Conservation (phyloP, 2,888 invertebrate genomes). For the Pandemis corylana region DNA sequence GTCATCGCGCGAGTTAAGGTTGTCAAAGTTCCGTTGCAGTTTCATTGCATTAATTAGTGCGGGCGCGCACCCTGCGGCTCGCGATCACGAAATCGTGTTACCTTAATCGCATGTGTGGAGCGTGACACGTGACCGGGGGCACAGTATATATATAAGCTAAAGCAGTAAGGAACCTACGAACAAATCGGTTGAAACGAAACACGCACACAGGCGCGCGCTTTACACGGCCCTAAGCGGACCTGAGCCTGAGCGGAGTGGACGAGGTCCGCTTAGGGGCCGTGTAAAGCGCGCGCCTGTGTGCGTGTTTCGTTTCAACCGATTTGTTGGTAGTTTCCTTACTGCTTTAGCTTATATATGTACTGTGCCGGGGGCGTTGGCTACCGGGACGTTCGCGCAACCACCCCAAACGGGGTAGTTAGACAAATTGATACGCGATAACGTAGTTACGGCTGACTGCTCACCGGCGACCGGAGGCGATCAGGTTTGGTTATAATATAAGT, state of each 20-base stretch:
- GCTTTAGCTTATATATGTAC: too few species aligned
- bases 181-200: too few species aligned
- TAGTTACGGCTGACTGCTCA: neutral
- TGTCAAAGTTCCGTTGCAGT: neutral
- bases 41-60: conserved; percentile 54
- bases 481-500: too few species aligned
- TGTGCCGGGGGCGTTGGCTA: neutral
- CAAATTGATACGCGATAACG: neutral
- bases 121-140: conserved; percentile 43
- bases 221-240: too few species aligned
- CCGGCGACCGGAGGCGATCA: neutral
- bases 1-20: neutral
- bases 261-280: too few species aligned
- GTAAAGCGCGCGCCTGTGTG: too few species aligned
- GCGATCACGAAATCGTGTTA: conserved; percentile 55
- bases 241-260: too few species aligned
- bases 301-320: too few species aligned
- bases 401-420: neutral
- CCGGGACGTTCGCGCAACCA: neutral
- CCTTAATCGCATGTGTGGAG: conserved; percentile 67
- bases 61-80: conserved; percentile 52
- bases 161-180: too few species aligned
- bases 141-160: too few species aligned
- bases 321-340: too few species aligned
- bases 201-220: too few species aligned